Evolutionary conservation across 2,888 invertebrate species (phyloP).

Genomic region (Caenorhabditis macrosperma): DNA sequence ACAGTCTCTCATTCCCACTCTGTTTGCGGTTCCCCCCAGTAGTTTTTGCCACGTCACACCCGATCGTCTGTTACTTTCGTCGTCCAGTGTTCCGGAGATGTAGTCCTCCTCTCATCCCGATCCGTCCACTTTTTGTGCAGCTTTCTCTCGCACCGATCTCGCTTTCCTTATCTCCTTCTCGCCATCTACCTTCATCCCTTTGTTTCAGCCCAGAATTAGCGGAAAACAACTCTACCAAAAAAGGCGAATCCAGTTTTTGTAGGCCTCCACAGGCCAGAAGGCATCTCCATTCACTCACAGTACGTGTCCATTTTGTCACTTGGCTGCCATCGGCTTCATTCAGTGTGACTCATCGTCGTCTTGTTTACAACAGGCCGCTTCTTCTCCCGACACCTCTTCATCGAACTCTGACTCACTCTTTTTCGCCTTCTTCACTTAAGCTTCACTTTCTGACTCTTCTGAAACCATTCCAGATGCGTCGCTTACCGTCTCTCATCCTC

Average conservation of each 20-base stretch:
- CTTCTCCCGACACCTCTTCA: conserved; percentile 19
- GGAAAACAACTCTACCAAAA: conserved; percentile 50
- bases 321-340: background rate
- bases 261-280: background rate
- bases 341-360: conserved; percentile 22
- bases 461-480: conserved; percentile 32
- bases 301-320: conserved; percentile 47
- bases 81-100: no score
- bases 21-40: conserved; percentile 15
- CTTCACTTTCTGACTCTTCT: background rate
- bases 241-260: conserved; percentile 46
- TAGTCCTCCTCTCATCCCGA: background rate
- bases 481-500: conserved; percentile 16
- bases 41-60: conserved; percentile 21
- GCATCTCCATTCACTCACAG: conserved; percentile 13
- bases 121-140: background rate
- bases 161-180: background rate
- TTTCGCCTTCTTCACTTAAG: background rate
- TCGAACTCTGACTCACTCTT: conserved; percentile 31
- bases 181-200: background rate
- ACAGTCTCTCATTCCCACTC: background rate
- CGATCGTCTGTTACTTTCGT: conserved; percentile 10
- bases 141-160: background rate
- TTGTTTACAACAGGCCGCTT: conserved; percentile 45
- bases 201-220: conserved; percentile 42